phyloP scores from a whole-genome alignment of 2,888 invertebrate genomes.

The Bruchidius siliquastri region DNA sequence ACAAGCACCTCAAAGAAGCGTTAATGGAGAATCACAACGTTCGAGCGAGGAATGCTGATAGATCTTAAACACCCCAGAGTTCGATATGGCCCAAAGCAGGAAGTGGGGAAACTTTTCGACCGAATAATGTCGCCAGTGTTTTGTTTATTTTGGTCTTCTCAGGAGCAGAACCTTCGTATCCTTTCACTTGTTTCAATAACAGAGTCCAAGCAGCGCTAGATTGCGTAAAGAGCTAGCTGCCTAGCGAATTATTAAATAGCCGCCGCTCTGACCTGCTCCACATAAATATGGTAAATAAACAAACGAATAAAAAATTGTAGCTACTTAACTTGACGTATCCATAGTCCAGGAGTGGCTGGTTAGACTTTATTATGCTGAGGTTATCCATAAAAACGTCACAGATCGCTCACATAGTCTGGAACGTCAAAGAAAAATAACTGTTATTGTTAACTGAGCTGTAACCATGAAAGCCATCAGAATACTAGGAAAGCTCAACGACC shows the following conservation, averaged over 20 bases:
- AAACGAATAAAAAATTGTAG: background rate
- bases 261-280: background rate
- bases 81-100: no score
- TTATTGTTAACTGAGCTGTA: no score
- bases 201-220: background rate
- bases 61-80: no score
- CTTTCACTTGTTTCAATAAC: background rate
- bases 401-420: no score
- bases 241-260: background rate
- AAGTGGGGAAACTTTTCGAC: no score
- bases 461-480: no score
- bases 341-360: background rate
- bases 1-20: no score
- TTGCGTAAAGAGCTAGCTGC: background rate
- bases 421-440: no score
- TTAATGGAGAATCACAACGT: no score
- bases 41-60: no score
- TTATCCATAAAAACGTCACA: no score
- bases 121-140: background rate
- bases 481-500: no score
- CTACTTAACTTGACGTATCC: background rate
- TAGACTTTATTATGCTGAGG: background rate
- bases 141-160: background rate
- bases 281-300: background rate
- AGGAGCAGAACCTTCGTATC: background rate